Percentiles rank a stretch among this genome's conserved stretches.
phyloP scores from a whole-genome alignment of 2,888 invertebrate genomes.

The Clepsis dumicolana region DNA sequence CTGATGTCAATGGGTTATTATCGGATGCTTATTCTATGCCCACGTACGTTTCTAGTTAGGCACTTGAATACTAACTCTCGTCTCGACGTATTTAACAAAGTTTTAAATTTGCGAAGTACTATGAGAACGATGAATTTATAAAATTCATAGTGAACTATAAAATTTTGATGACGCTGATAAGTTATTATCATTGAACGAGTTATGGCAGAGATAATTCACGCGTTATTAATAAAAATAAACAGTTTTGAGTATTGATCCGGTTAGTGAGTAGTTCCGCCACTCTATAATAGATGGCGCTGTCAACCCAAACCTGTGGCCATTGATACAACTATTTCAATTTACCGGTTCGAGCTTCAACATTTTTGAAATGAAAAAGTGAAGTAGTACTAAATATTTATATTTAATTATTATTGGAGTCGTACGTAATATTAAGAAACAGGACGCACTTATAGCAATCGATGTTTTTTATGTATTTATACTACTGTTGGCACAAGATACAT shows the following conservation, averaged over 20 bases:
- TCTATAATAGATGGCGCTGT: conserved; percentile 67
- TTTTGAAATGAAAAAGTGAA: too few species aligned
- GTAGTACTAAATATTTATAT: too few species aligned
- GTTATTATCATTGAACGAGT: background rate
- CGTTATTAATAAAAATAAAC: background rate
- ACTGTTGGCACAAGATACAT: too few species aligned
- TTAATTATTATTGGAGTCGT: too few species aligned
- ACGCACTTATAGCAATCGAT: too few species aligned
- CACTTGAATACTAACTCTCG: too few species aligned
- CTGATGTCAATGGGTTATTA: conserved; percentile 27
- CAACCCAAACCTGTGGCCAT: background rate
- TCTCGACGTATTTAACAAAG: background rate
- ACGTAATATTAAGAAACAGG: too few species aligned
- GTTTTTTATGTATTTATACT: too few species aligned
- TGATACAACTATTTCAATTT: too few species aligned
- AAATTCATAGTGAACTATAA: background rate
- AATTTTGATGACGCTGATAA: background rate
- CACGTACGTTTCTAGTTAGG: background rate
- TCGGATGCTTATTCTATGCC: background rate
- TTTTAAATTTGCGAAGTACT: background rate
- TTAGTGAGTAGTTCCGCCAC: conserved; percentile 54
- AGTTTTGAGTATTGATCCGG: conserved; percentile 21
- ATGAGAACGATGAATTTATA: background rate
- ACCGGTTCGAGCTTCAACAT: too few species aligned
- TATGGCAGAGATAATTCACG: background rate